A percentile compares a stretch with the other conserved stretches of the same genome.
phyloP scores from a whole-genome alignment of 2,113 vertebrate species.

The Aythya baeri region DNA sequence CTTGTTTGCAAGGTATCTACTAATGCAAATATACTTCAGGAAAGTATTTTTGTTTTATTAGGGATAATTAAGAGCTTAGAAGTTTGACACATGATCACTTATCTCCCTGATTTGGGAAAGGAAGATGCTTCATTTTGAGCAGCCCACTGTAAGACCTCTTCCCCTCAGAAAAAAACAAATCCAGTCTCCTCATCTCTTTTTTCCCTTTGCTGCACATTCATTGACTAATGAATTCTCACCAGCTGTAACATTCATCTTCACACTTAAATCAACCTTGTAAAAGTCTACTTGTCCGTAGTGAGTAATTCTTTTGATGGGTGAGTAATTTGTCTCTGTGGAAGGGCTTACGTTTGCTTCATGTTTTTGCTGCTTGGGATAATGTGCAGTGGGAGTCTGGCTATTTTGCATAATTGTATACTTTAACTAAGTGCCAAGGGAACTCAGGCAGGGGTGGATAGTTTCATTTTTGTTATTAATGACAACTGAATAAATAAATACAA shows the following conservation, averaged over 20 bases:
- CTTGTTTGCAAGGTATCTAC: background rate
- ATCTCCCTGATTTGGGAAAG: background rate
- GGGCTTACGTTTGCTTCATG: background rate
- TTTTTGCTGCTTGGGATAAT: background rate
- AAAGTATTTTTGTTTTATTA: background rate
- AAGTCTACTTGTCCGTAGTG: background rate
- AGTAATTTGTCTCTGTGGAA: constrained; percentile 31
- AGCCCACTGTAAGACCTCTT: background rate
- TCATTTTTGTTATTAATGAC: background rate
- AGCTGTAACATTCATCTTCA: constrained; percentile 23
- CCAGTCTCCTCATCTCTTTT: background rate
- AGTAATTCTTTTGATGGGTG: constrained; percentile 26
- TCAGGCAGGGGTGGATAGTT: background rate
- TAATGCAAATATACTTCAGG: background rate
- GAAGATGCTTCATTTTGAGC: background rate
- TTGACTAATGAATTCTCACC: constrained; percentile 26
- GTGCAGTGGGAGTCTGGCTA: background rate
- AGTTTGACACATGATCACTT: background rate
- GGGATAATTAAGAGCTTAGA: background rate
- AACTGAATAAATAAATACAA: background rate
- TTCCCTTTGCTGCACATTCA: background rate
- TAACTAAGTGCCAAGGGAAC: background rate
- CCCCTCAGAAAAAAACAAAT: background rate
- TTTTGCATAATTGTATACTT: constrained; percentile 21
- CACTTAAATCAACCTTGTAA: background rate